Evolutionary conservation across 2,888 invertebrate genomes (phyloP).

Genomic region (Galerucella calmariensis): DNA sequence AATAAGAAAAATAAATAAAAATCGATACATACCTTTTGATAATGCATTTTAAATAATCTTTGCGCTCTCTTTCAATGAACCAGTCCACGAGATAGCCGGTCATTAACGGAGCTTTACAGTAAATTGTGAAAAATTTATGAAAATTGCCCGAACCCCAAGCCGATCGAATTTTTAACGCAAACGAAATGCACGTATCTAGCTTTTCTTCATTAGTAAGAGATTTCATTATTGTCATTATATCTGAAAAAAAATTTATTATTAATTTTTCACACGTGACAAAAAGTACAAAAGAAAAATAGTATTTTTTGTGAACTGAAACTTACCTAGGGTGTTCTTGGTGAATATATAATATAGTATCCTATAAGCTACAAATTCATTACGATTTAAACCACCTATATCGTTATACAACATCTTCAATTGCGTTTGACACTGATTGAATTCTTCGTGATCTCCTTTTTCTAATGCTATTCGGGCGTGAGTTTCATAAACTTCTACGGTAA

Average conservation of each 20-base stretch:
- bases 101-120: slow-evolving; percentile 92
- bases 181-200: slow-evolving; percentile 82
- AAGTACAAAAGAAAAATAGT: background rate
- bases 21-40: slow-evolving; percentile 94
- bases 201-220: slow-evolving; percentile 82
- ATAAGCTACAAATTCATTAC: slow-evolving; percentile 95
- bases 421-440: slow-evolving; percentile 99
- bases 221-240: slow-evolving; percentile 91
- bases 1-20: background rate
- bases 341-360: slow-evolving; percentile 97
- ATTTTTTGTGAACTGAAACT: slow-evolving; percentile 47
- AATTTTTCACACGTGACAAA: background rate
- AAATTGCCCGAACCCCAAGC: slow-evolving; percentile 95
- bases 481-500: slow-evolving; percentile 98
- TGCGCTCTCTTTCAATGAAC: slow-evolving; percentile 96
- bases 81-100: slow-evolving; percentile 97
- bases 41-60: slow-evolving; percentile 89
- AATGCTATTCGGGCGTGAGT: slow-evolving; percentile 97
- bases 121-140: slow-evolving; percentile 92
- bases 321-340: slow-evolving; percentile 97
- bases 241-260: slow-evolving; percentile 68
- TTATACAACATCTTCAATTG: slow-evolving; percentile 95
- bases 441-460: slow-evolving; percentile 98
- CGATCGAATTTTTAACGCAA: slow-evolving; percentile 88
- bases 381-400: slow-evolving; percentile 80